Conservation (phyloP, 2,888 invertebrate species). For the Drosophila recens region DNA sequence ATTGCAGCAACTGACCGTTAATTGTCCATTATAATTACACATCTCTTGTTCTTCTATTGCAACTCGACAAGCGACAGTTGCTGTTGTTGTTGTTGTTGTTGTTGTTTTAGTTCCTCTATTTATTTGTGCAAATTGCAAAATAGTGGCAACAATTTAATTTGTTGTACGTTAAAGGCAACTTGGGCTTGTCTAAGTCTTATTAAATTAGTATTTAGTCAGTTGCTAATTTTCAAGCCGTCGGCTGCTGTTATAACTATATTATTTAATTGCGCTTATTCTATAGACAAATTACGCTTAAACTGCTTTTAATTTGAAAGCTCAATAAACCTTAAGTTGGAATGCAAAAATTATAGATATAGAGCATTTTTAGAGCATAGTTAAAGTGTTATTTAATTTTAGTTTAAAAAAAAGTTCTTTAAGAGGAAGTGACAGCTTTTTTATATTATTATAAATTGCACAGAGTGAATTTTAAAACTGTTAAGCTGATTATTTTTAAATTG, state of each 20-base stretch:
- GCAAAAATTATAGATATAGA: background rate
- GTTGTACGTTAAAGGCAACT: background rate
- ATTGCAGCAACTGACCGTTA: conserved; percentile 39
- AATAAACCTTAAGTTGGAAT: background rate
- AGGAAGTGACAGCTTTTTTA: background rate
- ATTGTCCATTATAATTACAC: conserved; percentile 63
- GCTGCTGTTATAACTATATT: conserved; percentile 1
- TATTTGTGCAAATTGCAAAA: conserved; percentile 8
- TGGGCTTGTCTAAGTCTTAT: background rate
- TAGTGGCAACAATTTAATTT: conserved; percentile 34
- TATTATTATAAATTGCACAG: background rate
- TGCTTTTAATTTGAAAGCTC: background rate
- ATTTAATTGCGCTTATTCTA: background rate
- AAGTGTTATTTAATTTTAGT: background rate
- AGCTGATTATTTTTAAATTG: background rate
- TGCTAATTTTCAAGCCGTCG: conserved; percentile 18
- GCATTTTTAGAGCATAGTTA: background rate
- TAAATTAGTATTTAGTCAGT: conserved; percentile 7
- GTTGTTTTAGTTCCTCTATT: background rate
- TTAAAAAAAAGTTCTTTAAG: background rate
- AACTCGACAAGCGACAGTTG: background rate
- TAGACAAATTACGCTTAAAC: conserved; percentile 11
- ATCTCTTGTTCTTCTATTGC: conserved; percentile 21
- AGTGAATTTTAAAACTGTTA: background rate
- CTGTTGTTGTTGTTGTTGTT: background rate